Conservation (phyloP, 92 coral and sea anemone genomes). For the Phymanthus crucifer region DNA sequence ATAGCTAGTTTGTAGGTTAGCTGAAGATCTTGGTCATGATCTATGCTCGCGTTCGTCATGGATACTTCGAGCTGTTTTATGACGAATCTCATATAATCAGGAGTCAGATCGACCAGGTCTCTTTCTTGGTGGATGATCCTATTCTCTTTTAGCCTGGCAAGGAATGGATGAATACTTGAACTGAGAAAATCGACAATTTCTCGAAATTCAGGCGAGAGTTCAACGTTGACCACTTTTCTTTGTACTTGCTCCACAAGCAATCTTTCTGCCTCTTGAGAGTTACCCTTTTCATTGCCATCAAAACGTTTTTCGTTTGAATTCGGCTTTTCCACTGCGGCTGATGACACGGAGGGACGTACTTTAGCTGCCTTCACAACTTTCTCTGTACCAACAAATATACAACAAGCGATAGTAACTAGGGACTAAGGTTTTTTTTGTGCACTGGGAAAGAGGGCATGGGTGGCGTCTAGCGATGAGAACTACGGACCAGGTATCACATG, state of each 20-base stretch:
- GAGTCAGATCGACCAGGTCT: constrained; percentile 47
- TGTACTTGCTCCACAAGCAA: constrained; percentile 1
- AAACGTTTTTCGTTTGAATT: not conserved
- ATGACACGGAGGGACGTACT: constrained; percentile 67
- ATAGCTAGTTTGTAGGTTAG: constrained; percentile 56
- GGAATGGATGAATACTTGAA: constrained; percentile 58
- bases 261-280: not conserved
- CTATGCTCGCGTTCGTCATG: constrained; percentile 23
- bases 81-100: constrained; percentile 81
- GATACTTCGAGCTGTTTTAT: constrained; percentile 76
- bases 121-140: constrained; percentile 54
- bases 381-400: constrained; percentile 14
- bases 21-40: constrained; percentile 17
- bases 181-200: constrained; percentile 58
- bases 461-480: no score
- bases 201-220: constrained; percentile 65
- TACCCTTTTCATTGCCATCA: not conserved
- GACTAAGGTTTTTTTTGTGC: no score
- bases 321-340: constrained; percentile 14
- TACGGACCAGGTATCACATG: no score
- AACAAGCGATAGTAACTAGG: not conserved
- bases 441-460: no score
- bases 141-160: constrained; percentile 66
- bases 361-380: constrained; percentile 62
- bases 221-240: constrained; percentile 39